Conservation (phyloP, 2,888 invertebrate genomes). For the Sinotaia quadrata region DNA sequence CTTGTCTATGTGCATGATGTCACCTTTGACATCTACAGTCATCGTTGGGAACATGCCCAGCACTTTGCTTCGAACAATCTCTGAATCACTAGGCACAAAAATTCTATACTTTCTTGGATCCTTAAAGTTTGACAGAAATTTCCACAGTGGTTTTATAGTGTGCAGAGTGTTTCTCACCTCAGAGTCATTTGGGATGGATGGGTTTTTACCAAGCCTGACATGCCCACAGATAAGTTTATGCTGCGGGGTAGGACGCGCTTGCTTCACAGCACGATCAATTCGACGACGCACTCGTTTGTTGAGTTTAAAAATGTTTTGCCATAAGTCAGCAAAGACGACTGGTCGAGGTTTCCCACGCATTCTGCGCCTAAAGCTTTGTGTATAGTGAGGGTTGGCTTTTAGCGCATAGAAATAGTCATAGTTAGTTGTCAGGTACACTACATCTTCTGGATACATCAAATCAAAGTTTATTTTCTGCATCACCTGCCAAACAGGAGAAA, state of each 20-base stretch:
- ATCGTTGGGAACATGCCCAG: slow-evolving; percentile 33
- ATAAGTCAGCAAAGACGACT: slow-evolving; percentile 39
- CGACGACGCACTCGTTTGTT: slow-evolving; percentile 35
- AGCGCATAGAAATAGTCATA: slow-evolving; percentile 44
- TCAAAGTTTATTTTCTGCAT: slow-evolving; percentile 39
- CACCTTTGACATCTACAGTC: slow-evolving; percentile 39
- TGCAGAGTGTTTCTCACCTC: slow-evolving; percentile 38
- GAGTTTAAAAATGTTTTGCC: slow-evolving; percentile 41
- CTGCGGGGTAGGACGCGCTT: slow-evolving; percentile 25
- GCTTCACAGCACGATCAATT: slow-evolving; percentile 26
- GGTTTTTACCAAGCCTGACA: slow-evolving; percentile 43
- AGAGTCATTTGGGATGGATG: slow-evolving; percentile 42
- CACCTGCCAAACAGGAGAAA: too few species aligned
- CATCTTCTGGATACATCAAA: slow-evolving; percentile 39
- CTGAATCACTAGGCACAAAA: slow-evolving; percentile 45
- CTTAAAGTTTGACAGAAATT: slow-evolving; percentile 38
- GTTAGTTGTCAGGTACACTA: slow-evolving; percentile 43
- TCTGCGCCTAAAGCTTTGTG: slow-evolving; percentile 31
- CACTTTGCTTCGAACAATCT: slow-evolving; percentile 38
- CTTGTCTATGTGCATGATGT: slow-evolving; percentile 45
- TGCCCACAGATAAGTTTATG: slow-evolving; percentile 45
- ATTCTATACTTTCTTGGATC: slow-evolving; percentile 37
- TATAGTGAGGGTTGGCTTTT: slow-evolving; percentile 39
- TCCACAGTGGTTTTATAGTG: slow-evolving; percentile 41
- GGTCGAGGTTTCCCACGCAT: slow-evolving; percentile 35